Evolutionary conservation across 2,797 vertebrate species (phyloP), one percentile per base, ranked within the genome.

Genomic region (Diceros bicornis): DNA sequence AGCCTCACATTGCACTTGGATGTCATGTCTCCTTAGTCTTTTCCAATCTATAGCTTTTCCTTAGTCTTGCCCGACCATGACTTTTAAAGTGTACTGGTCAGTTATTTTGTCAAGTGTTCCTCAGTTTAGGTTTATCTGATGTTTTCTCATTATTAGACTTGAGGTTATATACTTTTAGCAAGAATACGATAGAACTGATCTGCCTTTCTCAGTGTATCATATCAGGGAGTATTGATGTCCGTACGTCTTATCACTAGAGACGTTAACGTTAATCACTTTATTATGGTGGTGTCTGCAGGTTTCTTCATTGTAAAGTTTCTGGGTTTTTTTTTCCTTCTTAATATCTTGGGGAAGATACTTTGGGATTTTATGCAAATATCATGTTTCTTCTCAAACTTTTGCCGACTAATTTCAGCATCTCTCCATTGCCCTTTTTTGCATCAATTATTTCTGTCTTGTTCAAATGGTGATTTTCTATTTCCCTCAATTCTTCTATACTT

Each of bases 381-480:
- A 84, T 23, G 18, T 41, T 95, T 81, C 9, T 91, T 29, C n/a
- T 62, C 18, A 25, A 71, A 44, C 6, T 29, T 50, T 61, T 90
- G 14, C 8, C 32, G 8, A 27, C 7, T 55, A 32, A 69, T 71
- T 91, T 82, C 20, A 64, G 25, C 37, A 25, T 34, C 41, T 34
- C 34, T 78, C 21, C 37, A 7, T 34, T 34, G 34, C 64, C 57
- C 14, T 78, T 50, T 14, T 11, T 25, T 74, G 7, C 8, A 21
- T 82, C 57, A 52, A 0, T 62, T 94, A 66, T 89, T 91, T 91
- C 41, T 96, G 21, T 64, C 29, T 78, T 83, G 17, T 61, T 94
- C 44, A 59, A 84, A 55, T 71, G 6, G 4, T 66, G 34, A 87
- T 77, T 89, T 79, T 68, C 47, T 57, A 11, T 78, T 93, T 92